Percentiles rank a stretch among this genome's conserved stretches.
Conservation (phyloP, 2,888 invertebrate species). For the Julus scandinavius region DNA sequence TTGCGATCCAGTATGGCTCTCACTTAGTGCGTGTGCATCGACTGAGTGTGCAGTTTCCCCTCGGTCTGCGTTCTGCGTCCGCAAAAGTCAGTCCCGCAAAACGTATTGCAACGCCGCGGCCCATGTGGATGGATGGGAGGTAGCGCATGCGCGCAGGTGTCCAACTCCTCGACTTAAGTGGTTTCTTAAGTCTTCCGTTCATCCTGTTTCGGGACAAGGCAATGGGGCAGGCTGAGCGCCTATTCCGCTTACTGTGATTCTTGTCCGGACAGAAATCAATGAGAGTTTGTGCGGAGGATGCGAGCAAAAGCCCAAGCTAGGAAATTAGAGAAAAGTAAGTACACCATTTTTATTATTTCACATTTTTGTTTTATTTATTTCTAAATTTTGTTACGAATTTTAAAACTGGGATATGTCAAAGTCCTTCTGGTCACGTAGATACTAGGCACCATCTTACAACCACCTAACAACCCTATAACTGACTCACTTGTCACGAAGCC, state of each 20-base stretch:
- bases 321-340: slow-evolving; percentile 48
- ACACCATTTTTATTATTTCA: too few species aligned
- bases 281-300: slow-evolving; percentile 40
- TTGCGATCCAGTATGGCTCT: background rate
- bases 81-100: background rate
- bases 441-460: too few species aligned
- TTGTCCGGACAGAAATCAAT: background rate
- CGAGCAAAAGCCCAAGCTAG: slow-evolving; percentile 48
- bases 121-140: slow-evolving; percentile 16
- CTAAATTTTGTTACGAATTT: background rate
- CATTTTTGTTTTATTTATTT: too few species aligned
- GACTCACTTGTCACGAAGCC: background rate
- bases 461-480: background rate
- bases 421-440: too few species aligned
- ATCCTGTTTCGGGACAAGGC: slow-evolving; percentile 50
- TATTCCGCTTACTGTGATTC: slow-evolving; percentile 3
- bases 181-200: slow-evolving; percentile 13
- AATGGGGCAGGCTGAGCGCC: slow-evolving; percentile 42
- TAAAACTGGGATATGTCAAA: too few species aligned
- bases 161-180: background rate
- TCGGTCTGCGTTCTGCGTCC: background rate
- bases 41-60: slow-evolving; percentile 30
- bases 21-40: slow-evolving; percentile 28
- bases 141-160: slow-evolving; percentile 51
- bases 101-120: background rate